Percentiles rank a stretch among this genome's conserved stretches.
phyloP scores from a whole-genome alignment of 2,888 invertebrate species.

The Drosophila dives region DNA sequence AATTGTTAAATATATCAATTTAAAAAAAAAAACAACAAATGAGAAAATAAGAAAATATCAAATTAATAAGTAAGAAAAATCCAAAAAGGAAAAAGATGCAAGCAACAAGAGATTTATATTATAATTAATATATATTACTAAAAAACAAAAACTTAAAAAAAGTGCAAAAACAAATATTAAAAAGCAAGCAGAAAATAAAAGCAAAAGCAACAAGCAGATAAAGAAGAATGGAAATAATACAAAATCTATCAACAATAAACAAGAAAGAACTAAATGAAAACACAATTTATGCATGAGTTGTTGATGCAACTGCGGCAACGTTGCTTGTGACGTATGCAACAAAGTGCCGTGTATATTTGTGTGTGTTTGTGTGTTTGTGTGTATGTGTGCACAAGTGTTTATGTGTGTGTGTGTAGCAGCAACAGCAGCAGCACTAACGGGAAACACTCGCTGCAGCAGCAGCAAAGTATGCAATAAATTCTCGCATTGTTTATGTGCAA shows the following conservation, averaged over 20 bases:
- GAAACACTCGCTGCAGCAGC: conserved; percentile 64
- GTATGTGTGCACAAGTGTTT: conserved; percentile 28
- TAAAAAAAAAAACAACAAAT: not conserved
- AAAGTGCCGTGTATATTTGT: conserved; percentile 60
- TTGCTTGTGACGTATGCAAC: conserved; percentile 76
- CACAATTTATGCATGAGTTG: conserved; percentile 70
- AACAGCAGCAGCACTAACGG: conserved; percentile 44
- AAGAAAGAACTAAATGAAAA: conserved; percentile 43
- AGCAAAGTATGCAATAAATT: conserved; percentile 81
- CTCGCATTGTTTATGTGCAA: conserved; percentile 77
- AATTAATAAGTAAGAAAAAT: not conserved
- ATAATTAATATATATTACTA: conserved; percentile 20
- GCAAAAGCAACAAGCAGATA: conserved; percentile 37
- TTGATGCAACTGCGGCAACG: conserved; percentile 52
- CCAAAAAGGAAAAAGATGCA: conserved; percentile 20
- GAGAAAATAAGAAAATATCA: not conserved
- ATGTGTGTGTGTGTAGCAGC: conserved; percentile 36
- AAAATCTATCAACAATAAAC: conserved; percentile 1
- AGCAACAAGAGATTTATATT: not conserved
- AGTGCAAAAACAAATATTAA: conserved; percentile 36
- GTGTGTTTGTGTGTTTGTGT: conserved; percentile 10
- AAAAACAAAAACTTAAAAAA: conserved; percentile 24
- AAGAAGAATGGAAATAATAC: conserved; percentile 6
- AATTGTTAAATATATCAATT: not conserved
- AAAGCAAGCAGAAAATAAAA: conserved; percentile 26